These are phyloP conservation scores for Desoria tigrina DNA, from an alignment of 2,888 invertebrate species.

Conservation along the genomic window DNA sequence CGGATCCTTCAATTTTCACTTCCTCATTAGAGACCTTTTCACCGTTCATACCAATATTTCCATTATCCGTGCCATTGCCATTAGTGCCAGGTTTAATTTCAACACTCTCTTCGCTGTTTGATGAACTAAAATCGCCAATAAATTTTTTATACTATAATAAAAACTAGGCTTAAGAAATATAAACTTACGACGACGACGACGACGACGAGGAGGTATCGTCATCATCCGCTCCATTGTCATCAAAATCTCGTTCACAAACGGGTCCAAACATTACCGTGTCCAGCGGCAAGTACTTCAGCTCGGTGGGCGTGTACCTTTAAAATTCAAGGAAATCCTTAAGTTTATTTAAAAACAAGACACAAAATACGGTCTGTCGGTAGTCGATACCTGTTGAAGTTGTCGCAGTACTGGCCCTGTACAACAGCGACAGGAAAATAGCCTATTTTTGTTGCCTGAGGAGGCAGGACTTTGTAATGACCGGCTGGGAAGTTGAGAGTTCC, in stretches of 20 bases:
- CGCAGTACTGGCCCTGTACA: constrained; percentile 94
- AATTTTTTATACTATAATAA: too few relatives aligned
- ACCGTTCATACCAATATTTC: constrained; percentile 13
- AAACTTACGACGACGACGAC: constrained; percentile 55
- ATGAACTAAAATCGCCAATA: constrained; percentile 7
- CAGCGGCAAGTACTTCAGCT: constrained; percentile 88
- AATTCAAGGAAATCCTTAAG: too few relatives aligned
- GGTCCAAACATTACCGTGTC: constrained; percentile 80
- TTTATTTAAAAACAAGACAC: too few relatives aligned
- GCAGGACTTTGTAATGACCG: constrained; percentile 54
- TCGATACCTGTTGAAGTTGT: constrained; percentile 74
- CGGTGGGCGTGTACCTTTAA: constrained; percentile 77
- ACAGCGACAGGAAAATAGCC: constrained; percentile 86
- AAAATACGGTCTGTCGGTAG: too few relatives aligned
- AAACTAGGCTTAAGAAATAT: constrained; percentile 37
- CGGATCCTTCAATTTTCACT: constrained; percentile 28
- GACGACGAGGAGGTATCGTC: too few relatives aligned
- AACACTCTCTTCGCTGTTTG: constrained; percentile 34
- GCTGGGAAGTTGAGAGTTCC: constrained; percentile 77
- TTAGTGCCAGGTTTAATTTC: constrained; percentile 12
- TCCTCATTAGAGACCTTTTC: constrained; percentile 39
- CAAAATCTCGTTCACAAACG: constrained; percentile 61
- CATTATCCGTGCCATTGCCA: too few relatives aligned
- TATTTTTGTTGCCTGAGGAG: constrained; percentile 62
- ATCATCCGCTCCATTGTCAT: constrained; percentile 62